phyloP scores from a whole-genome alignment of 1,140 invertebrate species.

The Tetranychus cinnabarinus region DNA sequence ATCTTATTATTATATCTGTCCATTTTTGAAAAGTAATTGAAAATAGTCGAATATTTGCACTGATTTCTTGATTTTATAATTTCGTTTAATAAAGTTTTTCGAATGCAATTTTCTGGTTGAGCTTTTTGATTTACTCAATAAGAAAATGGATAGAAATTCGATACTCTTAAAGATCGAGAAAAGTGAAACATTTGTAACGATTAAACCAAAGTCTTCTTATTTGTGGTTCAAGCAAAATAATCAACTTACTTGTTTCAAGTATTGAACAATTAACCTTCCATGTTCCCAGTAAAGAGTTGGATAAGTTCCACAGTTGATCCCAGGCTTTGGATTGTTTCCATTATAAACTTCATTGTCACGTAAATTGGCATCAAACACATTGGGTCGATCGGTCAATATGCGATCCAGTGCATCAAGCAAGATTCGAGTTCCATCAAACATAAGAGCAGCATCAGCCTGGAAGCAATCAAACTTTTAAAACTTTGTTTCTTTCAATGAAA shows the following conservation, averaged over 20 bases:
- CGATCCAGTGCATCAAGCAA: conserved; percentile 70
- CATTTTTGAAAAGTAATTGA: too few relatives aligned
- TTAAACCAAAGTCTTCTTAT: too few relatives aligned
- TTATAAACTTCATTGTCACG: conserved; percentile 27
- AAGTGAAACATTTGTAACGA: neutral
- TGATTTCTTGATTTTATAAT: too few relatives aligned
- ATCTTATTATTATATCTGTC: too few relatives aligned
- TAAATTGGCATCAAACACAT: conserved; percentile 39
- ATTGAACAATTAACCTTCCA: conserved; percentile 59
- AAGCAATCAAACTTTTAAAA: too few relatives aligned
- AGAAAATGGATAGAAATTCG: too few relatives aligned
- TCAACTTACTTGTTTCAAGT: conserved; percentile 47
- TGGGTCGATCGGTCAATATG: conserved; percentile 50
- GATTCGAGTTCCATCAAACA: conserved; percentile 75
- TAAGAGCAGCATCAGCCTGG: conserved; percentile 40
- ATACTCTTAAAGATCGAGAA: neutral
- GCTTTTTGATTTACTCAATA: too few relatives aligned
- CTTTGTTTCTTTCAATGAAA: neutral
- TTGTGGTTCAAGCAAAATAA: neutral
- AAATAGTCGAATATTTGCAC: too few relatives aligned
- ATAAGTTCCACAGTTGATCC: conserved; percentile 43
- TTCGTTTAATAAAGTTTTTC: too few relatives aligned
- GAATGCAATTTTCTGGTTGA: too few relatives aligned
- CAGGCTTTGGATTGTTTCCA: conserved; percentile 32
- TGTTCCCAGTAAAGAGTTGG: conserved; percentile 61